Base-by-base conservation (phyloP, 1,140 invertebrate species). In the Yoshiicerus persimilis region DNA sequence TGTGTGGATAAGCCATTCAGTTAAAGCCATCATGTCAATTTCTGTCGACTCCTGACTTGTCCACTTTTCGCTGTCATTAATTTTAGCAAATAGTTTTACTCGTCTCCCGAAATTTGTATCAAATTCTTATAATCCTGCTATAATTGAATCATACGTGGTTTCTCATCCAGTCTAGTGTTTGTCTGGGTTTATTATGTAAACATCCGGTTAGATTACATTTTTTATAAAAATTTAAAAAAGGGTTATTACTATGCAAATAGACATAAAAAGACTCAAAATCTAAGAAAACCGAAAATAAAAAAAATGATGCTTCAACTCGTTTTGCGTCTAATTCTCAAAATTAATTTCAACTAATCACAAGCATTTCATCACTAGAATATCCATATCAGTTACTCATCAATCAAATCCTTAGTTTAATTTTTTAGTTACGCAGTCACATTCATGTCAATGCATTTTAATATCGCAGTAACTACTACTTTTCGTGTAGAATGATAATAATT, bases 231-330 rank as follows among this genome's bases (percentile, higher is more conserved):
- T 41, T 38, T 5, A 47, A 47, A 84, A 47, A 47, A n/a, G 41
- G 32, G 36, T 84, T 84, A 47, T 56, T 47, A 47, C 41, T 84
- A 84, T 84, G 83, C 38, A 84, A 84, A 84, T 84, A 84, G 38
- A n/a, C 83, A 84, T 84, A 84, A 41, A 41, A 84, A 84, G 83
- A 84, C 41, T 84, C 41, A 47, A 84, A 84, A 84, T 47, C 32
- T 30, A 84, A 41, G 83, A 16, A 84, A 84, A 84, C 30, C 38
- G 41, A 23, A 41, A 84, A 84, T 84, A 84, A 84, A 80, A 66
- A 80, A 80, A 70, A 56, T 80, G 75, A 80, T 80, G 75, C 75
- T 80, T 80, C 75, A 80, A 80, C n/a, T 80, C n/a, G 20, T 36
- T 80, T 56, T 56, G 47, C 47, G 20, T 56, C 47, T n/a, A n/a